phyloP scores from a whole-genome alignment of 2,888 invertebrate species.

The Melipona bicolor region DNA sequence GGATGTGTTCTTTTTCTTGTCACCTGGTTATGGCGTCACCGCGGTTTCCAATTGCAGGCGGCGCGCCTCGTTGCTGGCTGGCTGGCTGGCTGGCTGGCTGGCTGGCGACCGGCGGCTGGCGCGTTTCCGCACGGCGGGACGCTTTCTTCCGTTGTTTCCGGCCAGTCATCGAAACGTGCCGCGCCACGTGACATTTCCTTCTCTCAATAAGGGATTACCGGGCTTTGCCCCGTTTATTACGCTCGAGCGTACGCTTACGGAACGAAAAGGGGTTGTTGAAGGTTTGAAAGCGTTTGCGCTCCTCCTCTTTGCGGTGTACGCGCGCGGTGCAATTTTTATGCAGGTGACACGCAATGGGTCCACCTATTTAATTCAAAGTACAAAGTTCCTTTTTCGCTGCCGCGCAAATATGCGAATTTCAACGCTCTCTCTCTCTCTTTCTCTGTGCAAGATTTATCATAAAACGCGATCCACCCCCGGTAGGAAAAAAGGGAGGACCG shows the following conservation, averaged over 20 bases:
- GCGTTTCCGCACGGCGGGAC: not conserved
- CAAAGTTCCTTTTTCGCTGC: not conserved
- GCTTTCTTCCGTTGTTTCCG: too few species aligned
- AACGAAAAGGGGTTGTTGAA: too few species aligned
- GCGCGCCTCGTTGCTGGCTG: too few species aligned
- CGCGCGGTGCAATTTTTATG: not conserved
- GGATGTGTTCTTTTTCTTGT: constrained; percentile 37
- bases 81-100: not conserved
- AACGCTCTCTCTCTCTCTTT: not conserved
- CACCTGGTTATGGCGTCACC: constrained; percentile 23
- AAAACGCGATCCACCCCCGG: not conserved
- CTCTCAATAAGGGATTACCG: too few species aligned
- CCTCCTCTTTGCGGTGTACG: too few species aligned
- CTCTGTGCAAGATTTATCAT: constrained; percentile 27
- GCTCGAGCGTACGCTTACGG: too few species aligned
- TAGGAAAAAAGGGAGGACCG: constrained; percentile 7
- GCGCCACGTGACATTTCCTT: too few species aligned
- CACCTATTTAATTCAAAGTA: constrained; percentile 24
- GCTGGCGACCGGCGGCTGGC: not conserved
- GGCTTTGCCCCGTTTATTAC: not conserved
- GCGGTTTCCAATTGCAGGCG: constrained; percentile 1
- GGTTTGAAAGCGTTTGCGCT: too few species aligned
- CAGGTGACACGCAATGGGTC: not conserved
- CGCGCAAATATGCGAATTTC: constrained; percentile 26
- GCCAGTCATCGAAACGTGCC: too few species aligned